Evolutionary conservation across 2,797 vertebrate genomes (phyloP).

Genomic region (Leucoraja ocellata): DNA sequence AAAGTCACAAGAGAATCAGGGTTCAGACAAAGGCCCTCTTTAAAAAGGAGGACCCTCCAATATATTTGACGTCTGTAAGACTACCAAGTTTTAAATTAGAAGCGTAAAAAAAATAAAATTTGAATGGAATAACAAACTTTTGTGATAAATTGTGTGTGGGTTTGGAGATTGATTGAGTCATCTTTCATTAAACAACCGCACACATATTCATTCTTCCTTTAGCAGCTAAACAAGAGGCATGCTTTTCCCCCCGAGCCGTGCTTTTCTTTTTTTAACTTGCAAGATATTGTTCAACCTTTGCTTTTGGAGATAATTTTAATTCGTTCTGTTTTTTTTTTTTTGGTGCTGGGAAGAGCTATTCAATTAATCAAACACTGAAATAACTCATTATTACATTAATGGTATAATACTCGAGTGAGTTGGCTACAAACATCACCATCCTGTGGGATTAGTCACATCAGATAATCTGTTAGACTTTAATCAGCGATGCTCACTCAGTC

Average conservation of each 20-base stretch:
- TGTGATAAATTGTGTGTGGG: background rate
- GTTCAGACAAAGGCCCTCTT: background rate
- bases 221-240: background rate
- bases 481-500: constrained; percentile 21
- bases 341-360: constrained; percentile 7
- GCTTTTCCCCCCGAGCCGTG: background rate
- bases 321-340: constrained; percentile 15
- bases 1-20: background rate
- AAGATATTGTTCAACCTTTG: constrained; percentile 15
- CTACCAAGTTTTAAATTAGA: background rate
- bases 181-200: background rate
- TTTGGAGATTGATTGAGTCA: background rate
- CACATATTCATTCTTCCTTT: background rate
- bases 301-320: constrained; percentile 26
- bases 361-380: constrained; percentile 38
- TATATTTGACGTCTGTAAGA: background rate
- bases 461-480: constrained; percentile 31
- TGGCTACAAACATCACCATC: background rate
- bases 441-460: constrained; percentile 32
- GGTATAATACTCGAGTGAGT: constrained; percentile 8
- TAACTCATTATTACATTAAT: constrained; percentile 37
- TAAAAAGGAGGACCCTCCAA: background rate
- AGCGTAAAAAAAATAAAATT: background rate
- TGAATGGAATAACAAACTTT: background rate
- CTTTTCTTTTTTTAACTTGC: background rate